Evolutionary conservation across 2,113 vertebrate genomes (phyloP).

Genomic region (Nerophis lumbriciformis): DNA sequence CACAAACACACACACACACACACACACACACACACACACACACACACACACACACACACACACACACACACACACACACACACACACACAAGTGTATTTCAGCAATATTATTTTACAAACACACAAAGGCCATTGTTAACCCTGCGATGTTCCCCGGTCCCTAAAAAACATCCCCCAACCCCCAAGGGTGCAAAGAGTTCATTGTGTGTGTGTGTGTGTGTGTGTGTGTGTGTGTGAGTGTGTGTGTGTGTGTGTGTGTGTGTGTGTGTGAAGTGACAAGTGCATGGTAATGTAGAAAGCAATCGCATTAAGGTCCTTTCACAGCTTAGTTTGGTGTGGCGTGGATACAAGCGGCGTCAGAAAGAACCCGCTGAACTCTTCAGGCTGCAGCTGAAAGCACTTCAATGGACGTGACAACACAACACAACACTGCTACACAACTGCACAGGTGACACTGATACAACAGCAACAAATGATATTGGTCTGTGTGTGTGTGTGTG

Average conservation of each 20-base stretch:
- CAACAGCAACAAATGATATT: constrained; percentile 20
- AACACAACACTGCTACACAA: constrained; percentile 21
- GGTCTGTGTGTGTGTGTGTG: no score
- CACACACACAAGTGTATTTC: constrained; percentile 9
- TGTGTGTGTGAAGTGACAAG: constrained; percentile 23
- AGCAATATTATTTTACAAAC: not conserved
- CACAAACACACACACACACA: constrained; percentile 31
- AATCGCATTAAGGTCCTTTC: constrained; percentile 52
- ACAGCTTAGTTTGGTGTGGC: constrained; percentile 56
- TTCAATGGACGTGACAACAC: constrained; percentile 51
- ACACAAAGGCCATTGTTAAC: constrained; percentile 67
- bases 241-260: constrained; percentile 16
- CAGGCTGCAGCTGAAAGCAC: constrained; percentile 52
- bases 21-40: constrained; percentile 25
- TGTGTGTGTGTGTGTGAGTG: constrained; percentile 2
- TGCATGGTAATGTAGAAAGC: constrained; percentile 54
- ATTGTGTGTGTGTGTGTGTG: constrained; percentile 35
- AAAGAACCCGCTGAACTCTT: constrained; percentile 58
- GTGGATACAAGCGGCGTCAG: constrained; percentile 45
- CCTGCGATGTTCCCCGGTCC: constrained; percentile 40
- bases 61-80: constrained; percentile 23
- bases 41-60: constrained; percentile 24
- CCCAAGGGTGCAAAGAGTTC: constrained; percentile 58
- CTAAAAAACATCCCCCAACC: constrained; percentile 56
- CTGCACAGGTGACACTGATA: not conserved